Percentiles rank a stretch among this genome's conserved stretches.
Evolutionary conservation across 1,140 invertebrate species (phyloP).

Genomic region (Acromyrmex charruanus): DNA sequence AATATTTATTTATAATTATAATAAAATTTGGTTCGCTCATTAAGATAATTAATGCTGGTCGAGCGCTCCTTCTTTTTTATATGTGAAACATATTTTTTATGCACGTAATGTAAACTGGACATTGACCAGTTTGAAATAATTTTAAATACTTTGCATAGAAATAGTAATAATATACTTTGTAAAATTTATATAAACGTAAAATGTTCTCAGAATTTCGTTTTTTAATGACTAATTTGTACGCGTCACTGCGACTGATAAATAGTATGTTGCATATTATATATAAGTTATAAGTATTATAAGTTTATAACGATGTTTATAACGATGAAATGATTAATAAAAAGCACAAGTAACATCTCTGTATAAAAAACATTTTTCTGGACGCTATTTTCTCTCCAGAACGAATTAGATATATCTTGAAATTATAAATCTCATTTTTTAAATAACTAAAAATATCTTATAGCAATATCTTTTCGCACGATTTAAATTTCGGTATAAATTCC

Average conservation of each 20-base stretch:
- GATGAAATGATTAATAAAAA: not conserved
- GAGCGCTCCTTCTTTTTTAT: not conserved
- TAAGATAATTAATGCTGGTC: not conserved
- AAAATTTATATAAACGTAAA: conserved; percentile 29
- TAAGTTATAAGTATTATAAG: no score
- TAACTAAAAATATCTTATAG: not conserved
- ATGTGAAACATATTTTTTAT: not conserved
- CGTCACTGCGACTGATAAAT: conserved; percentile 1
- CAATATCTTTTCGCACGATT: not conserved
- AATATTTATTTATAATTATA: not conserved
- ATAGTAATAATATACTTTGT: conserved; percentile 11
- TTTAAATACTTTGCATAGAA: conserved; percentile 20
- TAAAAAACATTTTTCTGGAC: not conserved
- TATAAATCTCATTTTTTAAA: not conserved
- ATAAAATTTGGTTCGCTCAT: not conserved
- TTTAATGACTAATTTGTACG: not conserved
- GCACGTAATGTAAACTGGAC: not conserved
- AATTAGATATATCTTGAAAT: not conserved
- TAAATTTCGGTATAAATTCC: not conserved
- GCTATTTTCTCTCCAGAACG: not conserved
- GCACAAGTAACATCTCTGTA: not conserved
- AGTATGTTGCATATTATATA: not conserved
- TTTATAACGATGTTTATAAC: not conserved
- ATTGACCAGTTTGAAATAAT: conserved; percentile 17
- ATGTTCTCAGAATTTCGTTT: not conserved